Base-by-base conservation (phyloP, 1,140 invertebrate genomes). In the Brachystomella parvula region DNA sequence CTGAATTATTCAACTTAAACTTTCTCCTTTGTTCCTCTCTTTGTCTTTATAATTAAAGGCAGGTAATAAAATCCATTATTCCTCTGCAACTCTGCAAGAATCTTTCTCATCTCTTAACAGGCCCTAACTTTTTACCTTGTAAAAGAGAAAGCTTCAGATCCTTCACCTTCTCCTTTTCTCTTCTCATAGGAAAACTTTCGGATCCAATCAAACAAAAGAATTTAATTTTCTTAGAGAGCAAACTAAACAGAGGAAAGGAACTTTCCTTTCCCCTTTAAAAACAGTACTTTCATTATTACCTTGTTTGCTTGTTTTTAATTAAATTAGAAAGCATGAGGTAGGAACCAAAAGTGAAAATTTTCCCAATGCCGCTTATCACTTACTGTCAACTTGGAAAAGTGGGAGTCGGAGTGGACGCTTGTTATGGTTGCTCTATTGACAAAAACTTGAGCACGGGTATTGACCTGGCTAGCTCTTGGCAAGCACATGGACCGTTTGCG, bases 171-270 rank as follows among this genome's bases (percentile, higher is more conserved):
- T 9, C 6, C 6, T 39, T 39, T 39, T 39, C 35, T 19, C 6
- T 19, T 9, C 19, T 6, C 35, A 19, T 9, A 39, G 19, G 35
- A 53, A 53, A 53, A 24, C n/a, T 53, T 53, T 24, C 6, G 9
- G 24, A 53, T 53, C 49, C 24, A 53, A 53, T 53, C 49, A 53
- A 53, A 53, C 49, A 53, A 53, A 53, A 53, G 49, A 53, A 53
- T 53, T 53, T 53, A 53, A 53, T 53, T 53, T 53, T 53, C 49
- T 53, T 53, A 12, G n/a, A n/a, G 39, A 12, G 39, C 17, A 12
- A 63, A 3, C 32, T 63, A 29, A 31, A 53, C 2, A 63, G 44
- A 49, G 30, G 19, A 47, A 60, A 53, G 31, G 47, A 39, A 63
- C 32, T 47, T 31, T 60, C 21, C 29, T 19, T 28, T 28, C 58